A percentile compares a stretch with the other conserved stretches of the same genome.
Evolutionary conservation across 2,888 invertebrate species (phyloP).

Genomic region (Mechanitis mazaeus): DNA sequence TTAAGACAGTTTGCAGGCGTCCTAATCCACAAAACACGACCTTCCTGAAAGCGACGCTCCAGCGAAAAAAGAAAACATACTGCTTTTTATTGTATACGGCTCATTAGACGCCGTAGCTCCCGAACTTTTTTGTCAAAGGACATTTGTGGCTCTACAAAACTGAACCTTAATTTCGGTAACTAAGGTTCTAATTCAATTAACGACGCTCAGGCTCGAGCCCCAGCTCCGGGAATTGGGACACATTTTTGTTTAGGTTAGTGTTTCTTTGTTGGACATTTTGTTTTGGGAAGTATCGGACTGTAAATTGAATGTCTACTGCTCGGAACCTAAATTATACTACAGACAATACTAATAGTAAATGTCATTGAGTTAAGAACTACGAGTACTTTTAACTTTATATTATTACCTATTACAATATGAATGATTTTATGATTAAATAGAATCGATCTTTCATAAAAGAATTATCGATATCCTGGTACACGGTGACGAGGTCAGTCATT

Average conservation of each 20-base stretch:
- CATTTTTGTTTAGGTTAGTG: conserved; percentile 46
- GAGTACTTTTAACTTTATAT: too few species aligned
- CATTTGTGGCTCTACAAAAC: conserved; percentile 26
- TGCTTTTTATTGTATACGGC: conserved; percentile 51
- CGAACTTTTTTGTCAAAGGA: conserved; percentile 49
- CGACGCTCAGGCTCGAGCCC: conserved; percentile 17
- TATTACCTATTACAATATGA: too few species aligned
- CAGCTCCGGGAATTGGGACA: conserved; percentile 42
- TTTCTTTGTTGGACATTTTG: conserved; percentile 43
- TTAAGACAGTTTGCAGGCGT: conserved; percentile 22
- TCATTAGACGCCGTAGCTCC: conserved; percentile 48
- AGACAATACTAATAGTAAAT: not conserved
- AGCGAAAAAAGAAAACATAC: conserved; percentile 37
- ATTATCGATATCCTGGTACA: too few species aligned
- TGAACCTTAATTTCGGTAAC: conserved; percentile 25
- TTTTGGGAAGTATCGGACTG: conserved; percentile 38
- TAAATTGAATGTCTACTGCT: conserved; percentile 36
- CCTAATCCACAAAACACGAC: conserved; percentile 33
- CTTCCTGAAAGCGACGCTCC: conserved; percentile 31
- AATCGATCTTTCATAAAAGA: too few species aligned
- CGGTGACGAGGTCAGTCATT: too few species aligned
- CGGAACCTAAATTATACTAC: conserved; percentile 24
- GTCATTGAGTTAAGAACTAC: too few species aligned
- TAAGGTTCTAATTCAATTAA: conserved; percentile 29
- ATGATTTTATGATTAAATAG: too few species aligned